phyloP scores from a whole-genome alignment of 2,113 vertebrate species.

The Cavia aperea region DNA sequence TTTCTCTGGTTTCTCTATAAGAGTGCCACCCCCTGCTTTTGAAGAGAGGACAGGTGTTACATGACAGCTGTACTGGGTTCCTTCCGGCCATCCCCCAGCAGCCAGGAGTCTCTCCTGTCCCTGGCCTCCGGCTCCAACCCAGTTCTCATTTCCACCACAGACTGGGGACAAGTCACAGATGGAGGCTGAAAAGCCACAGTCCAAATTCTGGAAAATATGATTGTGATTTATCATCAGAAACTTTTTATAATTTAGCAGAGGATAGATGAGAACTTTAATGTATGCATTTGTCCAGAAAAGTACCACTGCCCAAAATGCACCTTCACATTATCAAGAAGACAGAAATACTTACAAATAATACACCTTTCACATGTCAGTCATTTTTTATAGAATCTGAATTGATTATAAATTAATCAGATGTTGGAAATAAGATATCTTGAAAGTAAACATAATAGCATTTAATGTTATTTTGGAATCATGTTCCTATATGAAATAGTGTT shows the following conservation, averaged over 20 bases:
- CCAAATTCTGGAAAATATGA: not conserved
- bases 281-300: not conserved
- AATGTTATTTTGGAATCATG: not conserved
- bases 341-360: not conserved
- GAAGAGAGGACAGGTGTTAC: constrained; percentile 66
- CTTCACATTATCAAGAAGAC: not conserved
- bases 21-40: constrained; percentile 61
- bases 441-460: not conserved
- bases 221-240: not conserved
- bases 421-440: not conserved
- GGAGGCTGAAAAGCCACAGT: not conserved
- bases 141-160: constrained; percentile 36
- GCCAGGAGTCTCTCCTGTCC: not conserved
- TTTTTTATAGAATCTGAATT: not conserved
- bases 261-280: not conserved
- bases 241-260: not conserved
- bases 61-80: constrained; percentile 63
- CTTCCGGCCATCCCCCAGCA: constrained; percentile 47
- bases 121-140: not conserved
- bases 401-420: not conserved
- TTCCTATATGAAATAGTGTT: not conserved
- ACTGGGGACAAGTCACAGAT: not conserved
- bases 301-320: not conserved
- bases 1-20: constrained; percentile 68
- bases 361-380: not conserved